A percentile compares a stretch with the other conserved stretches of the same genome.
Evolutionary conservation across 2,797 vertebrate species (phyloP).

Genomic region (Microctenopoma stevenorrisi): DNA sequence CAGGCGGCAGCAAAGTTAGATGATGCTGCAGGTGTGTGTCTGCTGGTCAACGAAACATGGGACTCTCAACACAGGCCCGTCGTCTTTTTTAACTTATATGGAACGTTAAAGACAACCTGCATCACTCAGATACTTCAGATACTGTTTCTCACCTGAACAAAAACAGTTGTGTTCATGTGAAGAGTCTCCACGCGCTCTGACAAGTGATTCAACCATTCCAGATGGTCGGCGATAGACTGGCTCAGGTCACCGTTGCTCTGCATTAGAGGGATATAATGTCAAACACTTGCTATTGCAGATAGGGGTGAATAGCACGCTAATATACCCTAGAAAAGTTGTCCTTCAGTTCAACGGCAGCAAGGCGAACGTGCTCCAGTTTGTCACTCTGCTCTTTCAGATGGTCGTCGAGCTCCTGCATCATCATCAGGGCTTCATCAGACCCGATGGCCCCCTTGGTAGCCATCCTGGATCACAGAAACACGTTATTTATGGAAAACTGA

Average conservation of each 20-base stretch:
- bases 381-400: constrained; percentile 83
- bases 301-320: neutral
- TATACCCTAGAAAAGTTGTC: constrained; percentile 76
- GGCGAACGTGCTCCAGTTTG: constrained; percentile 84
- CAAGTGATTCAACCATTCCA: constrained; percentile 81
- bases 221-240: constrained; percentile 79
- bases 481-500: neutral
- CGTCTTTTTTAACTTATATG: too few relatives aligned
- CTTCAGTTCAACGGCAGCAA: constrained; percentile 77
- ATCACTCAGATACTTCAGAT: neutral
- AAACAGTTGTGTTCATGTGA: constrained; percentile 83
- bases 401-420: constrained; percentile 88
- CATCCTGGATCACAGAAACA: constrained; percentile 64
- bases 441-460: constrained; percentile 46
- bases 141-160: constrained; percentile 79
- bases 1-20: too few relatives aligned
- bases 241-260: constrained; percentile 76
- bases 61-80: too few relatives aligned
- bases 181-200: constrained; percentile 83
- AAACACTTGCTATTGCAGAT: neutral
- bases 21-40: too few relatives aligned
- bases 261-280: neutral
- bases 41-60: too few relatives aligned
- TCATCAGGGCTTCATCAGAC: constrained; percentile 80
- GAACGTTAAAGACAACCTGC: too few relatives aligned